These are phyloP conservation scores for Microtus pennsylvanicus DNA, from an alignment of 2,113 vertebrate genomes.

Conservation along the genomic window DNA sequence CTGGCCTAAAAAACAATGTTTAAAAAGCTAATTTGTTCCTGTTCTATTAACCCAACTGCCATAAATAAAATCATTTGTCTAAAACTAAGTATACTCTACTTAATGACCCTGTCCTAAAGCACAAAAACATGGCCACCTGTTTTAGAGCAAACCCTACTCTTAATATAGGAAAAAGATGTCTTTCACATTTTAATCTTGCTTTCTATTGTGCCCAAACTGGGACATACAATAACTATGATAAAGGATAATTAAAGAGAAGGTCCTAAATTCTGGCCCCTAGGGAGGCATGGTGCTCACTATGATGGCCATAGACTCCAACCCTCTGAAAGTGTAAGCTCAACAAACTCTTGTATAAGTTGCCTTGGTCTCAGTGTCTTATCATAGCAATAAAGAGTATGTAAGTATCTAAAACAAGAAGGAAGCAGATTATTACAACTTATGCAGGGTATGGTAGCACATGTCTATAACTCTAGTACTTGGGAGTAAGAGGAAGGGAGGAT, in stretches of 20 bases:
- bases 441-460: too few relatives aligned
- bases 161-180: neutral
- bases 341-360: too few relatives aligned
- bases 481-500: too few relatives aligned
- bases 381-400: too few relatives aligned
- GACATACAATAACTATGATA: neutral
- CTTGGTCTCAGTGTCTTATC: too few relatives aligned
- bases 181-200: slow-evolving; percentile 30
- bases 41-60: neutral
- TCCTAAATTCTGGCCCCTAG: neutral
- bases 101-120: neutral
- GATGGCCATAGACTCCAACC: too few relatives aligned
- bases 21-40: neutral
- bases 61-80: slow-evolving; percentile 12
- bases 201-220: neutral
- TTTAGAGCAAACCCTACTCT: neutral
- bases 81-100: neutral
- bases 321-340: too few relatives aligned
- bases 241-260: slow-evolving; percentile 20
- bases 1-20: neutral
- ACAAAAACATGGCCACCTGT: neutral
- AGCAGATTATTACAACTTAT: too few relatives aligned
- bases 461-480: too few relatives aligned
- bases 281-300: neutral
- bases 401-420: too few relatives aligned